These are phyloP conservation scores for Acronicta aceris DNA, from an alignment of 2,888 invertebrate genomes.

Conservation along the genomic window DNA sequence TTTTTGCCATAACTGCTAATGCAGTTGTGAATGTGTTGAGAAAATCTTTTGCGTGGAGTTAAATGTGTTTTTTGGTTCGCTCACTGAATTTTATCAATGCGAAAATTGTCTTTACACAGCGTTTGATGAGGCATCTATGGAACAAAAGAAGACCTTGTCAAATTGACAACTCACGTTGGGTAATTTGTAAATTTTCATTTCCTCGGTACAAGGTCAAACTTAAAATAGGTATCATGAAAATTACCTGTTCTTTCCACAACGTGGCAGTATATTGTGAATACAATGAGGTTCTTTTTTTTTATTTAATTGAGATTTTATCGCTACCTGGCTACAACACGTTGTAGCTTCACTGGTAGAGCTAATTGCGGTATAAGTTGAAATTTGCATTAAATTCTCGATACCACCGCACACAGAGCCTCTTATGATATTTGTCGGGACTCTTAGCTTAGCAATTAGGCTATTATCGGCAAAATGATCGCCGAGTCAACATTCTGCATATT, in stretches of 20 bases:
- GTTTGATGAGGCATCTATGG: conserved; percentile 41
- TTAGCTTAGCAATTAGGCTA: too few relatives aligned
- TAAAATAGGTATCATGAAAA: conserved; percentile 50
- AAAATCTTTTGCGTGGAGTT: conserved; percentile 51
- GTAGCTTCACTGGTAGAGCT: conserved; percentile 7
- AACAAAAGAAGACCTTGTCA: conserved; percentile 67
- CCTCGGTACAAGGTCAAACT: conserved; percentile 49
- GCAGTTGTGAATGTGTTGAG: conserved; percentile 53
- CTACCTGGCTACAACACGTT: neutral
- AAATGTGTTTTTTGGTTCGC: conserved; percentile 15
- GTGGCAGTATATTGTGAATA: conserved; percentile 29
- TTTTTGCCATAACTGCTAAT: conserved; percentile 55
- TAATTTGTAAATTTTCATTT: conserved; percentile 60
- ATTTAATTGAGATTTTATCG: conserved; percentile 39
- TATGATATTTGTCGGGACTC: neutral
- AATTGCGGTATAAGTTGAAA: neutral
- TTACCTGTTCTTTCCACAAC: conserved; percentile 45
- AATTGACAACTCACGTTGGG: conserved; percentile 55
- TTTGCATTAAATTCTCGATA: neutral
- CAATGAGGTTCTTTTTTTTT: conserved; percentile 25
- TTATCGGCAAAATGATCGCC: too few relatives aligned
- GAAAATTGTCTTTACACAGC: conserved; percentile 47
- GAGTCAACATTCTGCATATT: too few relatives aligned
- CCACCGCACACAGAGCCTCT: neutral
- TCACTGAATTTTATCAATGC: conserved; percentile 34